Conservation (phyloP, 1,140 invertebrate genomes). For the Penaeus indicus region DNA sequence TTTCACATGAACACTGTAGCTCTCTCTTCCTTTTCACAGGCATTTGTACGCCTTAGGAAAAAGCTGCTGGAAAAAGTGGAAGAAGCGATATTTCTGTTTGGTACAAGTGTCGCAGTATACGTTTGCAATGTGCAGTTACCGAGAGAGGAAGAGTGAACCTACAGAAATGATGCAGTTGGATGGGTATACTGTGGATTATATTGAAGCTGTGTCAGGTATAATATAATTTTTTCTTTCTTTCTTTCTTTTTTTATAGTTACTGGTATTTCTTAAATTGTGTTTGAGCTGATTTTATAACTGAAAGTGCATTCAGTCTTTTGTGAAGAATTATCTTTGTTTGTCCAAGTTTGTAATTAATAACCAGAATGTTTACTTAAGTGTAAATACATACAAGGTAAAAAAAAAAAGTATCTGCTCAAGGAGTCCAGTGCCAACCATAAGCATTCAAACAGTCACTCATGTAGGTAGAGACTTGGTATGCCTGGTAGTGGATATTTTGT, state of each 20-base stretch:
- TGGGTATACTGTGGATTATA: constrained; percentile 99
- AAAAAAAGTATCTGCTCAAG: too few species aligned
- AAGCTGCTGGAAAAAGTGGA: constrained; percentile 99
- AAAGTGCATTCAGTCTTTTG: too few species aligned
- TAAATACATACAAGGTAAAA: too few species aligned
- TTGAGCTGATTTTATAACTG: too few species aligned
- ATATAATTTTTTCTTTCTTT: neutral
- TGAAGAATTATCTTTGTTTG: too few species aligned
- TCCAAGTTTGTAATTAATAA: too few species aligned
- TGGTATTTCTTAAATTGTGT: neutral
- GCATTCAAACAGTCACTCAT: too few species aligned
- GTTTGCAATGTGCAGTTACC: constrained; percentile 99
- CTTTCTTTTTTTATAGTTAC: neutral
- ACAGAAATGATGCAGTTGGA: constrained; percentile 99
- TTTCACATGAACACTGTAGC: neutral
- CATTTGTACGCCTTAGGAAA: constrained; percentile 95
- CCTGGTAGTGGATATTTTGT: too few species aligned
- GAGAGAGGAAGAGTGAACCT: constrained; percentile 99
- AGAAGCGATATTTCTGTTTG: constrained; percentile 97
- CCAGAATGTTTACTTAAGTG: too few species aligned
- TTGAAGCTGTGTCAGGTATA: constrained; percentile 81
- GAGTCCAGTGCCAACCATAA: too few species aligned
- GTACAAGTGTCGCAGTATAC: constrained; percentile 99
- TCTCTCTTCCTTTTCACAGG: constrained; percentile 73
- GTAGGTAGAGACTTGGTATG: too few species aligned